Base-by-base conservation (phyloP, 2,888 invertebrate genomes). In the Antitype chi region DNA sequence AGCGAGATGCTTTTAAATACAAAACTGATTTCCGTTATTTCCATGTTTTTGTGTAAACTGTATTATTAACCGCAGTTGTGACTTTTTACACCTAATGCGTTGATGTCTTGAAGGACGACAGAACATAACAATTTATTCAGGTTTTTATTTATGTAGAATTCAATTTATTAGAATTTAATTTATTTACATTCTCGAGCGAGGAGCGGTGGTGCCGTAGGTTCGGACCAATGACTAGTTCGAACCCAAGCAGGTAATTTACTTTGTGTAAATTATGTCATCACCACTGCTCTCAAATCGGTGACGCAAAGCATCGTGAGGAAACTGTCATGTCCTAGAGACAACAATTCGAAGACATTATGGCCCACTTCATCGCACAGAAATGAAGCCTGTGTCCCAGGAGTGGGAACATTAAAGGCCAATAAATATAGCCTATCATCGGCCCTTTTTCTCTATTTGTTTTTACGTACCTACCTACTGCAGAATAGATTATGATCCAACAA, bases 1-100 rank as follows among this genome's bases (percentile, higher is more conserved):
- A 55, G 47, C 47, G 11, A 20, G 6, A 43, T 52, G 13, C n/a
- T 17, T 9, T 25, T 53, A 2, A 32, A 32, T 53, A 75, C 28
- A 55, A 77, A 25, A 38, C 47, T 13, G n/a, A 49, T 49, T 77
- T 77, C 47, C 55, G 64, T 49, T 63, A 47, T 55, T 76, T 47
- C 20, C 32, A 47, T 13, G 1, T 75, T 76, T 32, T 76, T 62
- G 13, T 60, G 38, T 59, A 8, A 15, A 49, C 43, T 43, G 28
- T 43, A 43, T 57, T 4, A n/a, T 17, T 0, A 28, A 1, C 28
- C 15, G 43, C 15, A 52, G 0, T 20, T 52, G 6, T 67, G 9
- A 8, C 20, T 52, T 71, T 57, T 71, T 70, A 32, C 17, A 28
- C 15, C 11, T 23, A 3, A 55, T 43, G 17, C 59, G 20, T n/a